Evolutionary conservation across 2,113 vertebrate genomes (phyloP), one percentile per base, ranked within the genome.

Genomic region (Oxyura jamaicensis): DNA sequence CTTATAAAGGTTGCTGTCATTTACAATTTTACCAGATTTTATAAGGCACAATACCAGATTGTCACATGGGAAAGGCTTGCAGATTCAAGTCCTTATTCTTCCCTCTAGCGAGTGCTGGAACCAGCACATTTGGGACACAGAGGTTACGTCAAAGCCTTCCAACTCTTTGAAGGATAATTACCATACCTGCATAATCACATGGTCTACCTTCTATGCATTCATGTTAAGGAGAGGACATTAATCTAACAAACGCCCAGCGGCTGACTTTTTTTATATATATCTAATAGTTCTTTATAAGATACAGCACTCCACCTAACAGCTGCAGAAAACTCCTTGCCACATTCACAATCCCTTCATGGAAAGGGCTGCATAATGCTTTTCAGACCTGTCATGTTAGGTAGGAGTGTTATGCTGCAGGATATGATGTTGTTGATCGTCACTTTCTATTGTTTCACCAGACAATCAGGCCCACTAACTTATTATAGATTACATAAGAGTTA

Each of bases 131-230:
- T 94, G 81, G 80, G 93, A 96, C 93, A 89, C 89, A 93, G 86
- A 72, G 95, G 95, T 96, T 96, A 94, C 33, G 92, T 95, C 96
- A 94, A 96, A 96, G 86, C 75, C 67, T 96, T 96, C 86, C 91
- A 95, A 71, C 92, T 74, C 95, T 93, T 96, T 96, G 96, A 97
- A 96, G 78, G 74, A 88, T 96, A 97, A 96, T 97, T 96, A 94
- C 95, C 91, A 95, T 95, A 96, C 92, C 95, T 96, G 94, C 92
- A 89, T 92, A 95, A 96, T 92, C 95, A 94, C 92, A 89, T 93
- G 92, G 86, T 79, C 95, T 96, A 29, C 62, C 80, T 84, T 95
- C 91, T 77, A 85, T 92, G 59, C 59, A 84, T 67, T 96, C 92
- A 53, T 85, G 86, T 89, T 91, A 67, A 86, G 86, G 71, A 85